Evolutionary conservation across 2,797 vertebrate genomes (phyloP).

Genomic region (Anguilla marmorata): DNA sequence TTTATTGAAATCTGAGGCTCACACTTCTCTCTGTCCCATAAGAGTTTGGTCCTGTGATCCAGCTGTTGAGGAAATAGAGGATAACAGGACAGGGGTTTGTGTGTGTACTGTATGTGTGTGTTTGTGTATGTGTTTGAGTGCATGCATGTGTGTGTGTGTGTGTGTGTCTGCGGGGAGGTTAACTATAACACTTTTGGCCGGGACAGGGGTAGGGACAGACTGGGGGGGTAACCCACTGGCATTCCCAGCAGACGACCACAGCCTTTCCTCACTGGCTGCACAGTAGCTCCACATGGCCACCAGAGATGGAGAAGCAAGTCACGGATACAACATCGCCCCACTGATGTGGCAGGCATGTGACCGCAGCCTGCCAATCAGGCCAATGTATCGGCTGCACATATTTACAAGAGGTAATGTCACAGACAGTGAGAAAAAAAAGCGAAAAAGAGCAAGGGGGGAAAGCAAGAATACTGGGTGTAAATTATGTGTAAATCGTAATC

Average conservation of each 20-base stretch:
- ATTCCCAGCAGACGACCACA: slow-evolving; percentile 48
- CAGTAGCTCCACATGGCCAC: slow-evolving; percentile 55
- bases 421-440: neutral
- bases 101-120: neutral
- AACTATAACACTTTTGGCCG: neutral
- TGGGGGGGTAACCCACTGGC: slow-evolving; percentile 51
- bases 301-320: slow-evolving; percentile 51
- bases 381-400: slow-evolving; percentile 38
- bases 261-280: slow-evolving; percentile 41
- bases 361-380: slow-evolving; percentile 54
- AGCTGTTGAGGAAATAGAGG: neutral
- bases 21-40: neutral
- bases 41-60: neutral
- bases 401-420: neutral
- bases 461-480: neutral
- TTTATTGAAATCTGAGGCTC: slow-evolving; percentile 5
- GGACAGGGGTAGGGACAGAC: slow-evolving; percentile 49
- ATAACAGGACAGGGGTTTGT: neutral
- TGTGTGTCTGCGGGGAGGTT: neutral
- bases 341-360: slow-evolving; percentile 60
- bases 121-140: neutral
- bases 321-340: slow-evolving; percentile 51
- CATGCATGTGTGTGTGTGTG: neutral
- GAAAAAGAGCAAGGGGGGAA: neutral
- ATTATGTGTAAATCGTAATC: slow-evolving; percentile 34